Evolutionary conservation across 2,888 invertebrate genomes (phyloP).

Genomic region (Coleophora flavipennella): DNA sequence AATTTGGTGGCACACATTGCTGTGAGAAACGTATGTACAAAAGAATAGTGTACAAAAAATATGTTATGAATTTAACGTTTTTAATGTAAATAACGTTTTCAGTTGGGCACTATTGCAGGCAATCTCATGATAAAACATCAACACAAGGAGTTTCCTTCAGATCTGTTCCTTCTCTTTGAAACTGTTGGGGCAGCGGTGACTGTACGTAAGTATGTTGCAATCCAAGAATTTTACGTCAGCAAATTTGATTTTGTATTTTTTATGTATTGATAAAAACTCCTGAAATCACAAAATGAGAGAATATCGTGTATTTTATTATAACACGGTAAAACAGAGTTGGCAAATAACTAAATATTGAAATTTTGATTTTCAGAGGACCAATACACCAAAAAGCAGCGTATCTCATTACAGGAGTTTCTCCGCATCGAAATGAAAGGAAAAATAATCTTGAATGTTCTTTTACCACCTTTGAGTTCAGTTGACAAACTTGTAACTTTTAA

Average conservation of each 20-base stretch:
- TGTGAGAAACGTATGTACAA: conserved; percentile 78
- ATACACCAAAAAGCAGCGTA: not conserved
- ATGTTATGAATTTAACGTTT: not conserved
- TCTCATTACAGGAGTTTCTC: conserved; percentile 26
- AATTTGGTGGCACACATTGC: conserved; percentile 81
- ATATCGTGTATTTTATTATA: too few species aligned
- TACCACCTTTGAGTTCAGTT: conserved; percentile 37
- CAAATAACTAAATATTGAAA: too few species aligned
- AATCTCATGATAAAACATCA: conserved; percentile 77
- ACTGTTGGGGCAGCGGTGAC: conserved; percentile 64
- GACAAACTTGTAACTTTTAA: conserved; percentile 40
- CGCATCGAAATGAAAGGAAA: conserved; percentile 37
- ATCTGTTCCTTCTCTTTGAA: conserved; percentile 75
- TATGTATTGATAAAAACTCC: too few species aligned
- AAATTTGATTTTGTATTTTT: too few species aligned
- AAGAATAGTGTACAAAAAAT: not conserved
- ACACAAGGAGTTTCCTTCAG: conserved; percentile 76
- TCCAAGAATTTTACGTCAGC: too few species aligned
- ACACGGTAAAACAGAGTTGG: too few species aligned
- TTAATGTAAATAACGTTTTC: conserved; percentile 15
- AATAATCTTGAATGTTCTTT: conserved; percentile 34
- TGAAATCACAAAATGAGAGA: too few species aligned
- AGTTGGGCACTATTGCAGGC: conserved; percentile 76
- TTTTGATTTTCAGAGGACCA: too few species aligned
- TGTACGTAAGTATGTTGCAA: conserved; percentile 50